A percentile compares a stretch with the other conserved stretches of the same genome.
These are phyloP conservation scores for Saccostrea echinata DNA, from an alignment of 1,140 invertebrate species.

Conservation along the genomic window DNA sequence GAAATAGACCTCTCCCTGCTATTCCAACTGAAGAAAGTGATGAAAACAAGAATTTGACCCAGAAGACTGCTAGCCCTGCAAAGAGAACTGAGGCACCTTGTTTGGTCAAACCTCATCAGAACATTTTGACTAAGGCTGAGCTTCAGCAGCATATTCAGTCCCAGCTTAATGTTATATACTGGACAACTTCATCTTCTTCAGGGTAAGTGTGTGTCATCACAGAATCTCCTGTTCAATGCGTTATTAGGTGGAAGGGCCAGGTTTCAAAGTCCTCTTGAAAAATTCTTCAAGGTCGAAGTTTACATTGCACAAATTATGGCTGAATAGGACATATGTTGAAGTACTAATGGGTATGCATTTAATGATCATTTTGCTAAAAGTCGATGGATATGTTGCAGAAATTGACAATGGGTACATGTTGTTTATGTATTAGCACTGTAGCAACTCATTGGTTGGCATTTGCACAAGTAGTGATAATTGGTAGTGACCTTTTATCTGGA, in stretches of 20 bases:
- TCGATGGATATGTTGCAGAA: neutral
- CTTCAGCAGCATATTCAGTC: slow-evolving; percentile 38
- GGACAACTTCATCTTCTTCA: slow-evolving; percentile 56
- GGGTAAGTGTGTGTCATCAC: slow-evolving; percentile 39
- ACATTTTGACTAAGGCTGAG: slow-evolving; percentile 13
- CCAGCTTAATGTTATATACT: slow-evolving; percentile 42
- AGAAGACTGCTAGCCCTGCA: slow-evolving; percentile 1
- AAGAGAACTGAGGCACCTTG: neutral
- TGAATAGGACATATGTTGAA: neutral
- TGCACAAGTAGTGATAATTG: neutral
- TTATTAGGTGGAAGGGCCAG: too few relatives aligned
- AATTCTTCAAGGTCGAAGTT: neutral
- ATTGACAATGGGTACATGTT: neutral
- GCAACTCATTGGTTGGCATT: neutral
- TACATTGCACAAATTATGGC: neutral
- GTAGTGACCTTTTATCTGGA: neutral
- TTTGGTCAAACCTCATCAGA: slow-evolving; percentile 4
- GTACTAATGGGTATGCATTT: neutral
- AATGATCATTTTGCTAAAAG: neutral
- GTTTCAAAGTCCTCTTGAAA: neutral
- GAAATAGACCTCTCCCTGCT: neutral
- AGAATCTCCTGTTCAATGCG: too few relatives aligned
- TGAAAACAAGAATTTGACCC: slow-evolving; percentile 21
- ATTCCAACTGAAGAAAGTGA: neutral
- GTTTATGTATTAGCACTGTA: neutral